phyloP scores from a whole-genome alignment of 2,888 invertebrate genomes.

The Drosophila infuscata region DNA sequence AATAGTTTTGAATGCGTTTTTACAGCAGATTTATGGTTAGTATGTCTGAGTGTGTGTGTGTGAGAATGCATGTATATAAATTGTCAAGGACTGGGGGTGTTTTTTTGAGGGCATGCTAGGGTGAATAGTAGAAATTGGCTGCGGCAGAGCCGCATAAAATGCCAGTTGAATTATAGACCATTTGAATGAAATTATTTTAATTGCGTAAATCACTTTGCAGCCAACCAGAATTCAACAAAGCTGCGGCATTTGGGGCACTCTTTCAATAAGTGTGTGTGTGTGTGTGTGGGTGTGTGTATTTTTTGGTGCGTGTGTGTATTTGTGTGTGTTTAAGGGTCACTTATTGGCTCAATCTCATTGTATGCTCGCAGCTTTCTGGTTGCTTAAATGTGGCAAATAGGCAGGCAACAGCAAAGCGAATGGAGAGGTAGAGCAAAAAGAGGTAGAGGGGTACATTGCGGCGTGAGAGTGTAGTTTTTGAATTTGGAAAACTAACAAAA shows the following conservation, averaged over 20 bases:
- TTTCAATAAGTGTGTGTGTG: not conserved
- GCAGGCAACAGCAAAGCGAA: slow-evolving; percentile 14
- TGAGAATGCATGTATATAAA: slow-evolving; percentile 6
- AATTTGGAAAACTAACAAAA: slow-evolving; percentile 47
- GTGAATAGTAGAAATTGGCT: slow-evolving; percentile 47
- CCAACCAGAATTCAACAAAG: slow-evolving; percentile 73
- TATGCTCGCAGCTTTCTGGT: slow-evolving; percentile 53
- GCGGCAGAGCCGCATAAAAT: slow-evolving; percentile 65
- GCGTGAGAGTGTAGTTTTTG: slow-evolving; percentile 24
- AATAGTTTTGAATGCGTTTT: slow-evolving; percentile 55
- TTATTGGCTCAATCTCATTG: slow-evolving; percentile 76
- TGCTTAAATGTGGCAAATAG: slow-evolving; percentile 32
- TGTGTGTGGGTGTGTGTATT: not conserved
- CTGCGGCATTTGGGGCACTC: slow-evolving; percentile 56
- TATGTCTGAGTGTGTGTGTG: slow-evolving; percentile 1
- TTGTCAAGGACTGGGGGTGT: slow-evolving; percentile 44
- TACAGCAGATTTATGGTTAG: slow-evolving; percentile 53
- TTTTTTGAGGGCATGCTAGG: slow-evolving; percentile 32
- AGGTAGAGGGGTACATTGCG: not conserved
- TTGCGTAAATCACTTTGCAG: slow-evolving; percentile 80
- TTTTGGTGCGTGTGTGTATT: slow-evolving; percentile 18
- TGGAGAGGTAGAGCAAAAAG: not conserved
- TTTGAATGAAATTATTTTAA: slow-evolving; percentile 80
- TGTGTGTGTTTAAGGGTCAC: slow-evolving; percentile 51
- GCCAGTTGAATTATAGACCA: slow-evolving; percentile 77